Evolutionary conservation across 2,113 vertebrate genomes (phyloP).

Genomic region (Bombycilla garrulus): DNA sequence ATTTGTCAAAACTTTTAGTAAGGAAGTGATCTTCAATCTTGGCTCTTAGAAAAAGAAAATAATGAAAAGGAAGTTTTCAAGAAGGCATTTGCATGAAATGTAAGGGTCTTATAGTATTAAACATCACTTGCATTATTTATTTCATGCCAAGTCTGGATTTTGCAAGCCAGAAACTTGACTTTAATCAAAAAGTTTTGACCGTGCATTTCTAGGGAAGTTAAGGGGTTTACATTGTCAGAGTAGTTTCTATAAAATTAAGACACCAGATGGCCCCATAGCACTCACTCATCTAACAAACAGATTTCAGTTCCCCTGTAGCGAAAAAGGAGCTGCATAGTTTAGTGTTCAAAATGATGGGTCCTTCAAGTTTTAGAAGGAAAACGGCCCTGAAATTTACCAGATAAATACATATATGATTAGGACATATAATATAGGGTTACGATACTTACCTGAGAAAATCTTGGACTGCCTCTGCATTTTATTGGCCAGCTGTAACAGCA

Average conservation of each 20-base stretch:
- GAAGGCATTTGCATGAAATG: not conserved
- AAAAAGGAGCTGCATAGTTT: not conserved
- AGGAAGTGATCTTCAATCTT: not conserved
- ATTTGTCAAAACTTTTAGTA: not conserved
- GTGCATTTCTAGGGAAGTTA: not conserved
- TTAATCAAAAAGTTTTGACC: not conserved
- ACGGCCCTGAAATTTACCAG: not conserved
- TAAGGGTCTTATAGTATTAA: not conserved
- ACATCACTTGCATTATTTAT: not conserved
- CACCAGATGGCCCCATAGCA: slow-evolving; percentile 7
- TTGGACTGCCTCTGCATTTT: not conserved
- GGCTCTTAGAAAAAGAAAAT: not conserved
- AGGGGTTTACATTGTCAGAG: not conserved
- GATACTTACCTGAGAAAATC: not conserved
- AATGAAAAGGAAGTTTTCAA: not conserved
- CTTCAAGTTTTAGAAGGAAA: not conserved
- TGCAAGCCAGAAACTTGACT: not conserved
- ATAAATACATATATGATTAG: too few relatives aligned
- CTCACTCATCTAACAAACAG: not conserved
- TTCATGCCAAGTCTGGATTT: not conserved
- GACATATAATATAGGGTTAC: not conserved
- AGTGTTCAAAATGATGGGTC: not conserved
- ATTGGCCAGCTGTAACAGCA: not conserved
- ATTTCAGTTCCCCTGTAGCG: not conserved
- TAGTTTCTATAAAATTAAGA: not conserved